Conservation (phyloP, 2,113 vertebrate species). For the Ramphastos sulfuratus region DNA sequence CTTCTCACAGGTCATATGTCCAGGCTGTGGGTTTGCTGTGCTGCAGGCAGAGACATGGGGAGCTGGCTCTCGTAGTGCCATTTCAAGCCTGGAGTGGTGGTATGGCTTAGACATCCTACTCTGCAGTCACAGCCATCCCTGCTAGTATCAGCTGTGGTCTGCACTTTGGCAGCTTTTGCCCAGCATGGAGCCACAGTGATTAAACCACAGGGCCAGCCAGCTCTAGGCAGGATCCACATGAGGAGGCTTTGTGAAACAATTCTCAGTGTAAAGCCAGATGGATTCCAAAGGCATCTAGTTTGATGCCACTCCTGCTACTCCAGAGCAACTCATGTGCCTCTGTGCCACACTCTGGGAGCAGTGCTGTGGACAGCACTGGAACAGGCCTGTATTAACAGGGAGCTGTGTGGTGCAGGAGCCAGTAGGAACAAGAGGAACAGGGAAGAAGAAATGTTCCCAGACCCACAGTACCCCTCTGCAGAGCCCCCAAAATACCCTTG, state of each 20-base stretch:
- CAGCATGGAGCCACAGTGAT: not conserved
- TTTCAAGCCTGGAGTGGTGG: not conserved
- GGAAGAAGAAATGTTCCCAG: not conserved
- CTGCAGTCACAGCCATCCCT: not conserved
- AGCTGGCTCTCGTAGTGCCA: not conserved
- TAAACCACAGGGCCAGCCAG: not conserved
- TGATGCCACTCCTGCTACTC: not conserved
- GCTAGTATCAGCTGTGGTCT: not conserved
- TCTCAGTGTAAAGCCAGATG: not conserved
- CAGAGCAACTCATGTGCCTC: not conserved
- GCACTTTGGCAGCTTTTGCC: not conserved
- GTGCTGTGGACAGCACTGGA: not conserved
- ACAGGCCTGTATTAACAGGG: not conserved
- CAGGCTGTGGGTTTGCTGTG: not conserved
- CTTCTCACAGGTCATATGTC: not conserved
- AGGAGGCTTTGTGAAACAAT: not conserved
- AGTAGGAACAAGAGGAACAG: not conserved
- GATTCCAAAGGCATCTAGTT: not conserved
- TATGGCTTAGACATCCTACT: not conserved
- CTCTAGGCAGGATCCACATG: not conserved
- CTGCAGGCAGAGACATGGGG: not conserved
- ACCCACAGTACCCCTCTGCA: not conserved
- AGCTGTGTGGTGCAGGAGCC: not conserved
- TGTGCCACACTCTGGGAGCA: not conserved
- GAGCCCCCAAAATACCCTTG: not conserved